Conservation (phyloP, 2,888 invertebrate species). For the Nemapogon koenigi region DNA sequence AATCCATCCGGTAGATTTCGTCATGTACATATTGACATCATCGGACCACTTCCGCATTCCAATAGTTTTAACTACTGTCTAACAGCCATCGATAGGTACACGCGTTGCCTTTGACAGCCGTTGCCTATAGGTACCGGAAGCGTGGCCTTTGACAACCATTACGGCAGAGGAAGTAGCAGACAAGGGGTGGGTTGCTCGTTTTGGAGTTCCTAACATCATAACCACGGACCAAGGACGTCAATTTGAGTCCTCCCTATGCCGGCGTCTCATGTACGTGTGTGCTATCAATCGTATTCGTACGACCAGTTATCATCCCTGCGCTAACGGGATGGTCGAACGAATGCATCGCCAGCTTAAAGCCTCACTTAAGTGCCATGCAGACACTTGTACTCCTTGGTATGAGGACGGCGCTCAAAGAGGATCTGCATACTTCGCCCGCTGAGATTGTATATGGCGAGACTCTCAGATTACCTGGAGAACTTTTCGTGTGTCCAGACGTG, state of each 20-base stretch:
- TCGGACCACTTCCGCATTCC: constrained; percentile 10
- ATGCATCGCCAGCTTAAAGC: too few species aligned
- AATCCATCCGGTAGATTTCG: too few species aligned
- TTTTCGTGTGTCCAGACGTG: constrained; percentile 4
- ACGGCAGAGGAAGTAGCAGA: constrained; percentile 17
- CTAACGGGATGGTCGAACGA: too few species aligned
- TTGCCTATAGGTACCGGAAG: too few species aligned
- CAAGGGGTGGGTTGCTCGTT: constrained; percentile 18
- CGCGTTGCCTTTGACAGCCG: too few species aligned
- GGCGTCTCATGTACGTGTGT: constrained; percentile 6
- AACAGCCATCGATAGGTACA: constrained; percentile 10
- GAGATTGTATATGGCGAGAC: constrained; percentile 15
- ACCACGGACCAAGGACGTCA: constrained; percentile 19
- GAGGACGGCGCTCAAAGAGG: constrained; percentile 14
- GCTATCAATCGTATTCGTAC: constrained; percentile 10
- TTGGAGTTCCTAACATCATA: constrained; percentile 14
- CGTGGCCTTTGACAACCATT: constrained; percentile 17
- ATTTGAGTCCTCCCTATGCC: constrained; percentile 18
- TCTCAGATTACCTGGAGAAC: constrained; percentile 14
- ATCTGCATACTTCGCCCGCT: constrained; percentile 12
- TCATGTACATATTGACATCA: constrained; percentile 6
- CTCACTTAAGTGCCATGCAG: too few species aligned
- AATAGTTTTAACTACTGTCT: constrained; percentile 16
- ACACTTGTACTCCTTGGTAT: constrained; percentile 16
- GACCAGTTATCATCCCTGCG: too few species aligned